A percentile compares a stretch with the other conserved stretches of the same genome.
Conservation (phyloP, 2,888 invertebrate genomes). For the Dysmachus trigonus region DNA sequence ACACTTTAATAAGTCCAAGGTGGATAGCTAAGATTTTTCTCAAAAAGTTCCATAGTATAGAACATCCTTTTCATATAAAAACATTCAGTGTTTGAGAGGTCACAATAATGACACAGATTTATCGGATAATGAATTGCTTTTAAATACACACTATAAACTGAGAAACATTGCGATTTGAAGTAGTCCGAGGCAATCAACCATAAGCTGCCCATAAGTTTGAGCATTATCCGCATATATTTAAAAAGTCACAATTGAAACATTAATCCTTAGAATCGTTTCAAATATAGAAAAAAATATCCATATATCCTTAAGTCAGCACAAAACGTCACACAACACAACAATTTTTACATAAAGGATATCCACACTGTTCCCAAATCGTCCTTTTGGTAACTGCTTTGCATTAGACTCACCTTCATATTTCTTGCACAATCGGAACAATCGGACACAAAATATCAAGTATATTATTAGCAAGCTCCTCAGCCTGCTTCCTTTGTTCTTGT, state of each 20-base stretch:
- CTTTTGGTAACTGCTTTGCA: background rate
- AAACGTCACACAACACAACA: background rate
- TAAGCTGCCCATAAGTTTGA: background rate
- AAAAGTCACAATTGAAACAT: background rate
- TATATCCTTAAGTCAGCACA: background rate
- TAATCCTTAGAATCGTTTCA: background rate
- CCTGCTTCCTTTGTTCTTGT: conserved; percentile 1
- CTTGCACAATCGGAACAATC: conserved; percentile 15
- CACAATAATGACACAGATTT: background rate
- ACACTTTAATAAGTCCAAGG: background rate
- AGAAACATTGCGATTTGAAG: background rate
- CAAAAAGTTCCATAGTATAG: background rate
- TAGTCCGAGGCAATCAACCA: background rate
- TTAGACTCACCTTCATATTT: conserved; percentile 58
- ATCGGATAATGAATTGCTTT: background rate
- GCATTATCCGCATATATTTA: background rate
- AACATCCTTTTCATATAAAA: background rate
- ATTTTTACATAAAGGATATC: background rate
- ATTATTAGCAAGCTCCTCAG: background rate
- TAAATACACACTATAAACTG: background rate
- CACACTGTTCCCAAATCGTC: background rate
- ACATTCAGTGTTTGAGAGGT: background rate
- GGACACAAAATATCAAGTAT: conserved; percentile 7
- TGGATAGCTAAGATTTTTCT: background rate
- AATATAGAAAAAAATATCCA: background rate